Percentiles rank a stretch among this genome's conserved stretches.
These are phyloP conservation scores for Actinia equina DNA, from an alignment of 64 coral and sea anemone genomes.

Conservation along the genomic window DNA sequence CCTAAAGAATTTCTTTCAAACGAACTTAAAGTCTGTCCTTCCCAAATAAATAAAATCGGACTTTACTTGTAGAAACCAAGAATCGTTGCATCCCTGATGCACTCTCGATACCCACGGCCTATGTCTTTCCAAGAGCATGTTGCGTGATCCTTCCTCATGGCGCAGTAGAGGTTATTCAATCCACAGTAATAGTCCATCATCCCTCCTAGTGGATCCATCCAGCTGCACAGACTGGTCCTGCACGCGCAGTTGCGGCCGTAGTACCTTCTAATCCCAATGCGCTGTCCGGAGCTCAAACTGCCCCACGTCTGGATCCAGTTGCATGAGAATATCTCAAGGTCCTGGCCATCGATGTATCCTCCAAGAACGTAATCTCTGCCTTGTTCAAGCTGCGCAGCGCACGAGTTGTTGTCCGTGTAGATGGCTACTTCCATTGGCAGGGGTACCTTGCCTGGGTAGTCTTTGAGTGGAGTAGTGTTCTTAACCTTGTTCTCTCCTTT, in stretches of 20 bases:
- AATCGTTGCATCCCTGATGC: not conserved
- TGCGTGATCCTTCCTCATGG: conserved; percentile 14
- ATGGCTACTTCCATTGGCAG: not conserved
- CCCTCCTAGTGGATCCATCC: conserved; percentile 17
- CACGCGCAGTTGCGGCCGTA: conserved; percentile 5
- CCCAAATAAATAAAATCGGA: not conserved
- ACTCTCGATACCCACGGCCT: not conserved
- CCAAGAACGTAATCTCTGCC: not conserved
- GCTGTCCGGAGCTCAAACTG: not conserved
- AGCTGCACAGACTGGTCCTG: conserved; percentile 27
- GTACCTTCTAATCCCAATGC: conserved; percentile 9
- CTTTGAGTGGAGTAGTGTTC: not conserved
- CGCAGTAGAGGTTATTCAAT: not conserved
- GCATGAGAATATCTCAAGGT: conserved; percentile 14
- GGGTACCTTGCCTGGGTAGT: not conserved
- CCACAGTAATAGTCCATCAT: conserved; percentile 19
- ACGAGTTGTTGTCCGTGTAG: conserved; percentile 20
- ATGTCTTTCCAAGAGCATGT: conserved; percentile 6
- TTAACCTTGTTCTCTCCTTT: not conserved
- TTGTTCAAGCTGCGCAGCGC: not conserved
- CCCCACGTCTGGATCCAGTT: conserved; percentile 13
- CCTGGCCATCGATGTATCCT: conserved; percentile 6
- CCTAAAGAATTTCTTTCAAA: not conserved
- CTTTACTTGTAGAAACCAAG: conserved; percentile 2
- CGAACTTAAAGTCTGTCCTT: not conserved